phyloP scores from a whole-genome alignment of 2,888 invertebrate genomes.

The Scaeva pyrastri region DNA sequence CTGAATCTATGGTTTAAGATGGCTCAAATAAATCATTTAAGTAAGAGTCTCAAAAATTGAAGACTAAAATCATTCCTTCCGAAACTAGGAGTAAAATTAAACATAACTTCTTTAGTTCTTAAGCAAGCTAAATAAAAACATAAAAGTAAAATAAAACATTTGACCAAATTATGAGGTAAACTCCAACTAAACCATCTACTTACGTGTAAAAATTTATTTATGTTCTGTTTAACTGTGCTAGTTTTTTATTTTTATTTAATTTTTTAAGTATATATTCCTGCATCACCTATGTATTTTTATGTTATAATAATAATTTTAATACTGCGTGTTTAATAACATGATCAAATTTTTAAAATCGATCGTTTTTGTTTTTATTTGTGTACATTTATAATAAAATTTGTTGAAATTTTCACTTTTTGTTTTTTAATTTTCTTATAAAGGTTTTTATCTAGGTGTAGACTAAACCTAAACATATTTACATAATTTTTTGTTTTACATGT shows the following conservation, averaged over 20 bases:
- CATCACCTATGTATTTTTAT: slow-evolving; percentile 32
- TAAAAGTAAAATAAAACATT: too few species aligned
- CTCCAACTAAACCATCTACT: slow-evolving; percentile 50
- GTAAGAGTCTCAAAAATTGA: too few species aligned
- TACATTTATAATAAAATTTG: slow-evolving; percentile 7
- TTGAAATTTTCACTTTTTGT: slow-evolving; percentile 12
- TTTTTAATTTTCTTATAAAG: slow-evolving; percentile 44
- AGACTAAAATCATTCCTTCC: too few species aligned
- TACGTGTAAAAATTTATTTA: slow-evolving; percentile 8
- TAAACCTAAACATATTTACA: slow-evolving; percentile 69
- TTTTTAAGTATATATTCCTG: slow-evolving; percentile 56
- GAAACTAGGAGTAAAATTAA: too few species aligned
- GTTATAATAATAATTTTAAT: slow-evolving; percentile 4
- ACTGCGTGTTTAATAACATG: slow-evolving; percentile 46
- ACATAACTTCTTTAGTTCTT: too few species aligned
- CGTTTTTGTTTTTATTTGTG: slow-evolving; percentile 35
- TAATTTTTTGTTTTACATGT: slow-evolving; percentile 19
- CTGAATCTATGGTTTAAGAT: too few species aligned
- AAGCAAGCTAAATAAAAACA: too few species aligned
- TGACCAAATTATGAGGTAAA: background rate
- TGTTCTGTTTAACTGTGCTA: background rate
- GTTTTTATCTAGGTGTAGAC: slow-evolving; percentile 55
- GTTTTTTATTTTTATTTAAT: background rate
- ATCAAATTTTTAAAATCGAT: slow-evolving; percentile 62
- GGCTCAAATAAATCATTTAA: too few species aligned